Percentiles rank a stretch among this genome's conserved stretches.
Evolutionary conservation across 2,113 vertebrate species (phyloP).

Genomic region (Perognathus longimembris): DNA sequence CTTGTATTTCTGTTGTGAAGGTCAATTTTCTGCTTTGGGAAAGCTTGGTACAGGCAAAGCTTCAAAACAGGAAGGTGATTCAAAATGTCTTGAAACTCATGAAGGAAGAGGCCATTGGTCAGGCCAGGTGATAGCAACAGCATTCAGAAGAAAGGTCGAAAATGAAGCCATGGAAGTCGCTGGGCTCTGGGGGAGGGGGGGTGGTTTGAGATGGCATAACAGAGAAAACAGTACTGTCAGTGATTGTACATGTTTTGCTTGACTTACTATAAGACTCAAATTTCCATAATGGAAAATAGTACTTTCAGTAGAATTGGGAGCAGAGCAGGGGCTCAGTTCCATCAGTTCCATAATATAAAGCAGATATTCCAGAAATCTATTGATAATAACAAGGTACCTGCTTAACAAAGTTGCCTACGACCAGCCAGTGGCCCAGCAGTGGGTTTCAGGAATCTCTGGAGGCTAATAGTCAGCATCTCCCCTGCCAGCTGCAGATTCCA

Average conservation of each 20-base stretch:
- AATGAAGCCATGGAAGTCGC: background rate
- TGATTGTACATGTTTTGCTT: background rate
- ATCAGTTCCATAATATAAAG: constrained; percentile 45
- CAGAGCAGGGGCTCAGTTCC: background rate
- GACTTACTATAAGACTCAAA: background rate
- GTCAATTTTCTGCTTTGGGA: background rate
- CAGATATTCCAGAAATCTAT: background rate
- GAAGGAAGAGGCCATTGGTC: background rate
- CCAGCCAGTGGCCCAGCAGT: background rate
- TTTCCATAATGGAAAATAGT: background rate
- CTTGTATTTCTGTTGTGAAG: background rate
- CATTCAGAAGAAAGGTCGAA: background rate
- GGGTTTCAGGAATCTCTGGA: background rate
- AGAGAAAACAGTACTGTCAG: background rate
- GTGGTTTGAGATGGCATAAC: background rate
- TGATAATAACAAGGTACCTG: constrained; percentile 34
- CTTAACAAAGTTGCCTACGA: constrained; percentile 51
- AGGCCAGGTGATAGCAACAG: background rate
- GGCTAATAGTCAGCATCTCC: background rate
- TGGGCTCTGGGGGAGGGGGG: too few species aligned
- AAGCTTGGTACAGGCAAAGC: background rate
- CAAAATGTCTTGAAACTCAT: background rate
- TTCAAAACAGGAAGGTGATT: background rate
- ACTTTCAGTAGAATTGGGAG: background rate
- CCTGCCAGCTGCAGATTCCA: background rate